phyloP scores from a whole-genome alignment of 2,888 invertebrate species.

The Brachyptera putata region DNA sequence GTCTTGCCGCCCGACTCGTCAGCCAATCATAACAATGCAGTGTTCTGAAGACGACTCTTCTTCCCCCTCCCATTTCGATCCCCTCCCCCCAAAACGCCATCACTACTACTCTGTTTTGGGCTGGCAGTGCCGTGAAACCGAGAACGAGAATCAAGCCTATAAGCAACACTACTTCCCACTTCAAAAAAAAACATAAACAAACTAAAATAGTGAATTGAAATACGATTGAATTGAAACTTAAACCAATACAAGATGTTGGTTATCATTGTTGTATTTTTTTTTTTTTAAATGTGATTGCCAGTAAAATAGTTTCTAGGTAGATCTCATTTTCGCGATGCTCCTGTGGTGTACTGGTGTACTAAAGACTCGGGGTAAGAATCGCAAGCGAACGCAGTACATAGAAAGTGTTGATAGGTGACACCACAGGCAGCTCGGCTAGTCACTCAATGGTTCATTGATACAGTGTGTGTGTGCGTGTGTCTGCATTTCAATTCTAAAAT shows the following conservation, averaged over 20 bases:
- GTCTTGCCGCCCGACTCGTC: slow-evolving; percentile 28
- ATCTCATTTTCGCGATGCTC: slow-evolving; percentile 25
- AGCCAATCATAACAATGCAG: slow-evolving; percentile 33
- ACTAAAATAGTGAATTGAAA: background rate
- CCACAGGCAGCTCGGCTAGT: slow-evolving; percentile 3
- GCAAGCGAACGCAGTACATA: slow-evolving; percentile 5
- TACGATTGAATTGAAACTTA: slow-evolving; percentile 21
- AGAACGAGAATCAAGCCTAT: slow-evolving; percentile 14
- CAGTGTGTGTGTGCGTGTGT: slow-evolving; percentile 22
- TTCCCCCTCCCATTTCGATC: slow-evolving; percentile 9
- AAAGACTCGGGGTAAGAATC: background rate
- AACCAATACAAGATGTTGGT: slow-evolving; percentile 26
- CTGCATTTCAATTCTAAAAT: slow-evolving; percentile 18
- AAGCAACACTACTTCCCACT: slow-evolving; percentile 21
- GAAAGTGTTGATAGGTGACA: background rate
- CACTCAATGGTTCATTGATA: slow-evolving; percentile 7
- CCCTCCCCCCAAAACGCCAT: background rate
- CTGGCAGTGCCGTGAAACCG: slow-evolving; percentile 2
- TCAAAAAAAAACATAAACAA: slow-evolving; percentile 12
- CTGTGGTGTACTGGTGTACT: background rate
- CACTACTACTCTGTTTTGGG: background rate
- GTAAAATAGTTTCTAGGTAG: slow-evolving; percentile 24
- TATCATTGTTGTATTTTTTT: slow-evolving; percentile 28
- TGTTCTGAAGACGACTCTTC: slow-evolving; percentile 32
- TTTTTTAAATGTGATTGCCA: slow-evolving; percentile 29